Percentiles rank a stretch among this genome's conserved stretches.
Conservation (phyloP, 1,140 invertebrate genomes). For the Elymnias hypermnestra region DNA sequence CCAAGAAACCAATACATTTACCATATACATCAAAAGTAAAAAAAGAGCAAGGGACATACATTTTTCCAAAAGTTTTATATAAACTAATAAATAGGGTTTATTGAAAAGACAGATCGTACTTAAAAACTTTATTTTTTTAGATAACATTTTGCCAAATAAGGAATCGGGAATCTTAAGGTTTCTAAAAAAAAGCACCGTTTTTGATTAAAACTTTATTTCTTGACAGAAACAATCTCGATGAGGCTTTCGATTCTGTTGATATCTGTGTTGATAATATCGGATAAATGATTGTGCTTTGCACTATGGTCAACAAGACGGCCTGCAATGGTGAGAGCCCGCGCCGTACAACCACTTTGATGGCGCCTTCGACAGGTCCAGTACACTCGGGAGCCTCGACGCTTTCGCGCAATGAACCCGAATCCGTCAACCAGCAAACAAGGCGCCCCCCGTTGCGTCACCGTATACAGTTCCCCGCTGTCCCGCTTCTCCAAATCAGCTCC, state of each 20-base stretch:
- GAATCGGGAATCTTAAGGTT: not conserved
- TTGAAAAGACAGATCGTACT: too few species aligned
- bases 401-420: constrained; percentile 49
- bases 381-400: constrained; percentile 51
- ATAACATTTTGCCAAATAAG: too few species aligned
- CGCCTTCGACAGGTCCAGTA: constrained; percentile 61
- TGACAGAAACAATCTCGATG: constrained; percentile 48
- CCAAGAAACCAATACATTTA: too few species aligned
- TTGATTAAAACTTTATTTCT: constrained; percentile 16
- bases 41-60: too few species aligned
- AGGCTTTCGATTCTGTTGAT: constrained; percentile 55
- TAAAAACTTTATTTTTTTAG: too few species aligned
- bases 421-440: constrained; percentile 53
- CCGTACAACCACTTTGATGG: constrained; percentile 34
- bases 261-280: constrained; percentile 28
- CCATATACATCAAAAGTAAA: too few species aligned
- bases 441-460: constrained; percentile 58
- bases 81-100: too few species aligned
- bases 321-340: constrained; percentile 47
- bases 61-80: too few species aligned
- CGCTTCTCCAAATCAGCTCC: constrained; percentile 19
- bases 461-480: constrained; percentile 33
- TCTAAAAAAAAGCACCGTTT: not conserved
- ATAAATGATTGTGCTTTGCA: constrained; percentile 42
- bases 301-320: constrained; percentile 38